Evolutionary conservation across 92 coral and sea anemone species (phyloP).

Genomic region (Parazoanthus atlanticus): DNA sequence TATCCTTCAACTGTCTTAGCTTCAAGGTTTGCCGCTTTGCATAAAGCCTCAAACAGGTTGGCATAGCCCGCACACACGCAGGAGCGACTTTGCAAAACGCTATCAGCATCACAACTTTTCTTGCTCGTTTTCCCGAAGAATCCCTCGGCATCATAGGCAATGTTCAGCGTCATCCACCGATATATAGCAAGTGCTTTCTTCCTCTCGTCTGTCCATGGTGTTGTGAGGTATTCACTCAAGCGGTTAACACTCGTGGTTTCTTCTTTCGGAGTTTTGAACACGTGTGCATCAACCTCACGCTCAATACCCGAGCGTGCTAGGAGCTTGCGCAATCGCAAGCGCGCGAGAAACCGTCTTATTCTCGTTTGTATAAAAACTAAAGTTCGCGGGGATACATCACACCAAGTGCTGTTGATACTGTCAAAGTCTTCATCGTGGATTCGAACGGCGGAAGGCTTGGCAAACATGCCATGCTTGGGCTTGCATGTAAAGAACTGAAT

Average conservation of each 20-base stretch:
- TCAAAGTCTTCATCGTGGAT: slow-evolving; percentile 47
- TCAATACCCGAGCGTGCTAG: slow-evolving; percentile 70
- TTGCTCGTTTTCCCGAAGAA: slow-evolving; percentile 58
- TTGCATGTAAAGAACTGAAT: slow-evolving; percentile 56
- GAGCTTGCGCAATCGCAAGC: slow-evolving; percentile 66
- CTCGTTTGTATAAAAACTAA: slow-evolving; percentile 59
- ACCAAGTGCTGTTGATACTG: slow-evolving; percentile 24
- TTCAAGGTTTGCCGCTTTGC: slow-evolving; percentile 72
- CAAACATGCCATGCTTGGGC: slow-evolving; percentile 66
- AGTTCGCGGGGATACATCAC: slow-evolving; percentile 58
- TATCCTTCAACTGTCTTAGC: slow-evolving; percentile 67
- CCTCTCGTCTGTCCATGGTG: slow-evolving; percentile 56
- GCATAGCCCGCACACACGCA: slow-evolving; percentile 75
- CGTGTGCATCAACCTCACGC: slow-evolving; percentile 66
- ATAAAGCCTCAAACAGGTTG: slow-evolving; percentile 71
- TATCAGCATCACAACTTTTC: slow-evolving; percentile 63
- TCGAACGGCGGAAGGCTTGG: slow-evolving; percentile 51
- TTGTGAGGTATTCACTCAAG: slow-evolving; percentile 77
- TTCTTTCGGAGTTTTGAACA: slow-evolving; percentile 57
- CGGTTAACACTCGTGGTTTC: slow-evolving; percentile 62
- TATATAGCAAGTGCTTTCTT: slow-evolving; percentile 81
- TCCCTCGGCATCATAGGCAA: slow-evolving; percentile 77
- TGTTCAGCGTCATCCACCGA: slow-evolving; percentile 77
- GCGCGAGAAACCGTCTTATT: slow-evolving; percentile 60
- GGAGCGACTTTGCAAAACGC: slow-evolving; percentile 63